Base-by-base conservation (phyloP, 2,888 invertebrate genomes). In the Gryllus longicercus region DNA sequence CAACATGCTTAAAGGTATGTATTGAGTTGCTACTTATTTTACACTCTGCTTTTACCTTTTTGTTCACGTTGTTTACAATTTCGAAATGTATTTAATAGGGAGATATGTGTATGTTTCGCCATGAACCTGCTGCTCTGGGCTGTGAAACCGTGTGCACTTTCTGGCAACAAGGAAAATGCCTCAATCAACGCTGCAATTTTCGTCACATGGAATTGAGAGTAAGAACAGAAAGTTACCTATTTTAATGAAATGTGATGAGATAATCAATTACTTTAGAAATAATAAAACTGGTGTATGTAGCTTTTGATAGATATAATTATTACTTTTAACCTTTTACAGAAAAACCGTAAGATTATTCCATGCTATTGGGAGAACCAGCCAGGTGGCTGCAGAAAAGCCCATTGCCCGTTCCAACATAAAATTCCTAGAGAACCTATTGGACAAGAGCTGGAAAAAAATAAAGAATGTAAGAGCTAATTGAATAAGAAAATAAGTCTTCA, bases 341-440 rank as follows among this genome's bases (percentile, higher is more conserved):
- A 94, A 91, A 93, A 95, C 87, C 91, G 95, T 83, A 93, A 93
- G 88, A 91, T 91, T 83, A 95, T 94, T 85, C 93, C 93, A 2
- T 96, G 96, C 87, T 96, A 94, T 87, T 96, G 95, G 94, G 96
- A 96, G 88, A 92, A 90, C 83, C 95, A 95, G 87, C 94, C 95
- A 0, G 91, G 92, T 14, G 96, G 96, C 2, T 96, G 96, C 86
- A 91, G 92, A 84, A 96, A 95, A 87, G 93, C 93, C 80, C 94
- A 95, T 86, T 96, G 96, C 88, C 92, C 94, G 0, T 96, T 95
- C 86, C 89, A 93, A 88, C 96, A 96, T 87, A 91, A 88, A 86
- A 88, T 86, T 82, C 85, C 87, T 3, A 86, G 82, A n/a, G 81
- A 79, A 23, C 51, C 80, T 23, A 76, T 75, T 51, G 79, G 50